Base-by-base conservation (phyloP, 2,888 invertebrate species). In the Lasioglossum morio region DNA sequence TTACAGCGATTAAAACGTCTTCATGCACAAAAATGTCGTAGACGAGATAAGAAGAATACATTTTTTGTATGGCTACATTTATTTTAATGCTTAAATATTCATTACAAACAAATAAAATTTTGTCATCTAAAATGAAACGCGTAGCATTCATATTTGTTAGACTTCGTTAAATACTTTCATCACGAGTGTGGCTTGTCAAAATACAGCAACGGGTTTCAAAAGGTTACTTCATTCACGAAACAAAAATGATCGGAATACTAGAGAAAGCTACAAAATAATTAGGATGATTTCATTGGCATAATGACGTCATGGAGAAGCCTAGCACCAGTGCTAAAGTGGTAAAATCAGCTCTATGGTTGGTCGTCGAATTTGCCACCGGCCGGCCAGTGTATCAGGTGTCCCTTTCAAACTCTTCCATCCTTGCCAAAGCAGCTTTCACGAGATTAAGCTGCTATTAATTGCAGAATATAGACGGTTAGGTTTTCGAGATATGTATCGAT, bases 381-480 rank as follows among this genome's bases (percentile, higher is more conserved):
- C 10, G 69, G 10, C 10, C 23, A 10, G 37, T 37, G 37, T 69
- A 37, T 37, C 69, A 34, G 69, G 37, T 37, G 23, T 37, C 69
- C 69, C 34, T 69, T 34, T 69, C 23, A 69, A 37, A 69, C 23
- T 23, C 69, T 69, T 69, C 37, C 19, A 37, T 69, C 57, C 34
- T 12, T 37, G 30, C 8, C 75, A 53, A 80, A 23, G 23, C 40
- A 30, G 30, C 57, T 69, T 69, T 46, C 43, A 34, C 10, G 69
- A 69, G 69, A 69, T 69, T 37, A 69, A 69, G 69, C 69, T 69
- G 4, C 23, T 37, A 69, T 69, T 69, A 69, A 69, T 37, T 69
- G 37, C 34, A 69, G 34, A 69, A 23, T 69, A 69, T 37, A 23
- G 37, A 23, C 37, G 69, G 37, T 37, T 69, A 37, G n/a, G 48